Evolutionary conservation across 2,888 invertebrate genomes (phyloP), one percentile per base, ranked within the genome.

Genomic region (Gastracanthus pulcherrimus): DNA sequence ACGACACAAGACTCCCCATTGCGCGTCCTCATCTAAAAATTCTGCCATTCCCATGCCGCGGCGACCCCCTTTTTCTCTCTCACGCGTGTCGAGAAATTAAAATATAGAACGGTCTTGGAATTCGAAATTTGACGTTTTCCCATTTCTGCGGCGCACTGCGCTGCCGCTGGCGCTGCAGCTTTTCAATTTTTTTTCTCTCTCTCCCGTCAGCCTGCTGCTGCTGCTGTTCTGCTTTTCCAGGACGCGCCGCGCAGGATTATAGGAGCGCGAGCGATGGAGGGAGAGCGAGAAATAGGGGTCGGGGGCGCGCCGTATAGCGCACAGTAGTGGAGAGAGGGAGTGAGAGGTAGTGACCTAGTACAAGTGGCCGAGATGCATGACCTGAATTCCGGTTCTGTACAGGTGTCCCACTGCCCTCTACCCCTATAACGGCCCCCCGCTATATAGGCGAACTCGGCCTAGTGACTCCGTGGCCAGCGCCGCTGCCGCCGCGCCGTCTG

Each of bases 351-450:
- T 90, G 90, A 90, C 89, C 90, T 89, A 90, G 88, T 90, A 87
- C 87, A 88, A 89, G 89, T 89, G 89, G 87, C 89, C 90, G 90
- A 90, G 89, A 90, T 90, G 89, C 89, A 90, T 90, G 90, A 90
- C 90, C 90, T 88, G 90, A 89, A 90, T 90, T 89, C 89, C 90
- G 86, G 82, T 82, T 79, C 62, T 86, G 87, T 88, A 89, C 90
- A 90, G 90, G 90, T 90, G 90, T 89, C 90, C 90, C 87, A 90
- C 87, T 90, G 89, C 86, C 90, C 90, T 89, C 89, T 86, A 87
- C 85, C 86, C 87, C 85, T 70, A 62, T 76, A 76, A 48, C 23
- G 41, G 31, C 23, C n/a, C n/a, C n/a, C n/a, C n/a, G n/a, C n/a
- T 79, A 72, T 80, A 62, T 70, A 76, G 62, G 70, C 48, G 76